Percentiles rank a stretch among this genome's conserved stretches.
Conservation (phyloP, 2,888 invertebrate species). For the Tholera decimalis region DNA sequence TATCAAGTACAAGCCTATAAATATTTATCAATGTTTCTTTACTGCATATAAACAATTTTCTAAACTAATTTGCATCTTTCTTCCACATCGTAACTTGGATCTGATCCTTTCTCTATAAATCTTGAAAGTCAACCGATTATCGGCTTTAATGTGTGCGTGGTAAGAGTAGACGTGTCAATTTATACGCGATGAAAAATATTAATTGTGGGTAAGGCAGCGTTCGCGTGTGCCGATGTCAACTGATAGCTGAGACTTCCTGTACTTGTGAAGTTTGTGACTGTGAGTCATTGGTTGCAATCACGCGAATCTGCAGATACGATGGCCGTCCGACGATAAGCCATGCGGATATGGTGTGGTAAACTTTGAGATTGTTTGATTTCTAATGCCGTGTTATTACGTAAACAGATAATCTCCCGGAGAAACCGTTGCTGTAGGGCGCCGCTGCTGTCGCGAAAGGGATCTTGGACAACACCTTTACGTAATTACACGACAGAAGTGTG, state of each 20-base stretch:
- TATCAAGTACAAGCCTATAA: slow-evolving; percentile 52
- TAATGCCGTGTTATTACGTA: slow-evolving; percentile 62
- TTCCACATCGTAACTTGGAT: slow-evolving; percentile 63
- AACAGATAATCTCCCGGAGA: slow-evolving; percentile 57
- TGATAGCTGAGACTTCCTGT: slow-evolving; percentile 66
- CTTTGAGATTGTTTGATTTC: slow-evolving; percentile 61
- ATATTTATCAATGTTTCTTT: slow-evolving; percentile 54
- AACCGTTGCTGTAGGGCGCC: slow-evolving; percentile 49
- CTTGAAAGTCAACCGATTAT: slow-evolving; percentile 40
- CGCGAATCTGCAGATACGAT: slow-evolving; percentile 67
- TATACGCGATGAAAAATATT: slow-evolving; percentile 59
- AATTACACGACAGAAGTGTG: slow-evolving; percentile 40
- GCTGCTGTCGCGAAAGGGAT: slow-evolving; percentile 42
- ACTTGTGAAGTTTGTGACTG: slow-evolving; percentile 56
- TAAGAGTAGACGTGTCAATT: slow-evolving; percentile 51
- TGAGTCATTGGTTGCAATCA: slow-evolving; percentile 69
- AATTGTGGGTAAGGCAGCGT: slow-evolving; percentile 55
- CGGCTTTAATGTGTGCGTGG: slow-evolving; percentile 40
- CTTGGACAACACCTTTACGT: slow-evolving; percentile 46
- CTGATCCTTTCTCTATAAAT: slow-evolving; percentile 61
- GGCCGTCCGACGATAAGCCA: slow-evolving; percentile 61
- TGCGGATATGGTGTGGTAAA: slow-evolving; percentile 57
- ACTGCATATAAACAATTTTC: slow-evolving; percentile 65
- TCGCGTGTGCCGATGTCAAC: slow-evolving; percentile 71
- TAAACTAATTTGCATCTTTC: slow-evolving; percentile 74